Evolutionary conservation across 2,888 invertebrate species (phyloP).

Genomic region (Agrotis ipsilon): DNA sequence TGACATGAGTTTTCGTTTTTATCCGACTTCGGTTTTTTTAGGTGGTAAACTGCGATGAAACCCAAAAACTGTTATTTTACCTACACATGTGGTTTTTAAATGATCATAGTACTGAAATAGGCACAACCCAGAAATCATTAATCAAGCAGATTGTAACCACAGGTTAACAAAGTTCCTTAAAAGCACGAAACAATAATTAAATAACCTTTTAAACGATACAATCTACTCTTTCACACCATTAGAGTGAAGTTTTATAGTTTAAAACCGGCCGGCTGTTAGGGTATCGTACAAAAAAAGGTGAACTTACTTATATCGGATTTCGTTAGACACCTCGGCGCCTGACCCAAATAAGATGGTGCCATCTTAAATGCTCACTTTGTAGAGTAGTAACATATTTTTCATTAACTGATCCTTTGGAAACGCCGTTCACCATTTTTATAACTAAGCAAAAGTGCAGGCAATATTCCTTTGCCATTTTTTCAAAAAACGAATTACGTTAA

Average conservation of each 20-base stretch:
- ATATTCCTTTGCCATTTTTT: neutral
- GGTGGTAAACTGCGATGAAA: no score
- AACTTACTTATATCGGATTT: slow-evolving; percentile 62
- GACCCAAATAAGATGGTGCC: slow-evolving; percentile 62
- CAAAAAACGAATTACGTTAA: neutral
- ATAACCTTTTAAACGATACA: slow-evolving; percentile 24
- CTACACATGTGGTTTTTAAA: neutral
- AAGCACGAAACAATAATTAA: slow-evolving; percentile 25
- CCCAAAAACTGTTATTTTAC: neutral
- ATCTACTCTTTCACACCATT: slow-evolving; percentile 20
- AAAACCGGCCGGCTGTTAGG: slow-evolving; percentile 55
- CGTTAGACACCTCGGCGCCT: slow-evolving; percentile 80
- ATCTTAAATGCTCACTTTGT: slow-evolving; percentile 45
- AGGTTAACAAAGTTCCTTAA: neutral
- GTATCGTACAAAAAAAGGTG: slow-evolving; percentile 61
- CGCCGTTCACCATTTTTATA: neutral
- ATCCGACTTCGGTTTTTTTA: no score
- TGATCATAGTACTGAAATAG: neutral
- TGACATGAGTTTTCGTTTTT: no score
- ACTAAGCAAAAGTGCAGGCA: no score
- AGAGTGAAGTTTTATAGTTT: slow-evolving; percentile 29
- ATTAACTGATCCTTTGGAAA: neutral
- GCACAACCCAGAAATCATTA: neutral
- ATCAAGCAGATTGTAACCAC: neutral
- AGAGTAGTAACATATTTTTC: slow-evolving; percentile 20